A percentile compares a stretch with the other conserved stretches of the same genome.
These are phyloP conservation scores for Halcyon badia DNA, from an alignment of 2,797 vertebrate genomes.

Conservation along the genomic window DNA sequence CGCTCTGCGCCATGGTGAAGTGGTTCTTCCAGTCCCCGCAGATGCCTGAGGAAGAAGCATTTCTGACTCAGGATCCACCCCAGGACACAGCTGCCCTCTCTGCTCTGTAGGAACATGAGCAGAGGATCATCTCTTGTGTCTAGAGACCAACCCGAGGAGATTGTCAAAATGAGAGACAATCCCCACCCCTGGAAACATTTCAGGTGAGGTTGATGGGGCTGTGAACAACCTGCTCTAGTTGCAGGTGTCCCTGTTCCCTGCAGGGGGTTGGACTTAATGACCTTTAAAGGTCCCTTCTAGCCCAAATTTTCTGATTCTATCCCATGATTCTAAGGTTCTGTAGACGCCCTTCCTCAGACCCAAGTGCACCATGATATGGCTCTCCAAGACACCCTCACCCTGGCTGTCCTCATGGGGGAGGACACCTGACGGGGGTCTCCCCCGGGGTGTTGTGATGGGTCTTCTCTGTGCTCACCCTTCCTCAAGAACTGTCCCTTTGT, in stretches of 20 bases:
- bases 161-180: background rate
- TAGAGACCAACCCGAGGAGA: background rate
- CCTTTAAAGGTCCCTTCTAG: background rate
- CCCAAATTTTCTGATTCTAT: background rate
- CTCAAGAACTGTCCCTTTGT: conserved; percentile 84
- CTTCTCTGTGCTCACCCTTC: conserved; percentile 80
- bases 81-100: background rate
- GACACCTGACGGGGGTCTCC: background rate
- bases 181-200: too few species aligned
- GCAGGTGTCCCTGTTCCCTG: too few species aligned
- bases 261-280: too few species aligned
- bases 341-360: background rate
- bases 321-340: background rate
- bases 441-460: background rate
- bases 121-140: background rate
- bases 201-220: too few species aligned
- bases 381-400: background rate
- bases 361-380: rapidly evolving
- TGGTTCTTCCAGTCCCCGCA: conserved; percentile 76
- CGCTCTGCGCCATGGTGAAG: conserved; percentile 68
- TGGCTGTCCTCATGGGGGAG: background rate
- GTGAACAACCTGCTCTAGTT: too few species aligned
- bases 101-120: background rate
- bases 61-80: rapidly evolving
- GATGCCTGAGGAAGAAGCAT: conserved; percentile 36